Base-by-base conservation (phyloP, 2,888 invertebrate genomes). In the Archips xylosteana region DNA sequence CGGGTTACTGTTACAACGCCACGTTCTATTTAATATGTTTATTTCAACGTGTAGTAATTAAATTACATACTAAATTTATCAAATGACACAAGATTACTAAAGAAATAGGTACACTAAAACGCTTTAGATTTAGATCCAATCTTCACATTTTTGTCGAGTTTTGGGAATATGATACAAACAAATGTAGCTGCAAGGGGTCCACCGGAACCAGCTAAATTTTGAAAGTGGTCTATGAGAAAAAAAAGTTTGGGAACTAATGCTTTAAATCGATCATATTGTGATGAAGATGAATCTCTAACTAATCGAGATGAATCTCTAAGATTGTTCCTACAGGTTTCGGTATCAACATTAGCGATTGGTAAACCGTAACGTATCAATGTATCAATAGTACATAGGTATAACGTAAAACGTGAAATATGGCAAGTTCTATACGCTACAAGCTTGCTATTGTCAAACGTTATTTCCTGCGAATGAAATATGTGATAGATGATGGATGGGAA, bases 381-480 rank as follows among this genome's bases (percentile, higher is more conserved):
- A 39, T 39, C 39, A 39, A 39, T 39, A 39, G 39, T 39, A 39
- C 39, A 4, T 39, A 39, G 6, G 5, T 39, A 39, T 39, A 39
- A 39, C 39, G 39, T 39, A 39, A 4, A 54, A 54, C 5, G 54
- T 54, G 8, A 15, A 57, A 42, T 62, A 34, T 70, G n/a, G 42
- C 42, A 13, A 6, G 54, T n/a, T n/a, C 61, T 62, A 32, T 13
- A 10, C 10, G 45, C 63, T 63, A 61, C 39, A 39, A 61, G 47
- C 63, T 34, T 45, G 42, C 39, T 15, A 49, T 64, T n/a, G n/a
- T 49, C 32, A 63, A 63, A 36, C 5, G 60, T 60, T 34, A 42
- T 65, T 65, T 49, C 36, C 54, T 54, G 61, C 61, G 61, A 71
- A 66, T 71, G 15, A 57, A 62, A 42, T 42, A 63, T 63, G 39